A percentile compares a stretch with the other conserved stretches of the same genome.
phyloP scores from a whole-genome alignment of 2,888 invertebrate genomes.

The Drosophila sordidula region DNA sequence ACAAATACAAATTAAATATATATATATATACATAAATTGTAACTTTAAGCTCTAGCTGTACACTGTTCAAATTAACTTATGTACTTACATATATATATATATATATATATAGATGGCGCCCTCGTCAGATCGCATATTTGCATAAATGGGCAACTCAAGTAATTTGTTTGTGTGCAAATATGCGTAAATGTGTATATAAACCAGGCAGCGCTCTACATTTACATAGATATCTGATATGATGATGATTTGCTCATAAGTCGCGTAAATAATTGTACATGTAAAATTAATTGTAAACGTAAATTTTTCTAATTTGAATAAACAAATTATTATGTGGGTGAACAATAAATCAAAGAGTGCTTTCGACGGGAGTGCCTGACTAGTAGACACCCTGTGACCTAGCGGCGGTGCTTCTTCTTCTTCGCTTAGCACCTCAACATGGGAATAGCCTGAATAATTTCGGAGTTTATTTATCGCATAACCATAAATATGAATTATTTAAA shows the following conservation, averaged over 20 bases:
- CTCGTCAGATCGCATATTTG: conserved; percentile 38
- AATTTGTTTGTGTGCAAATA: conserved; percentile 18
- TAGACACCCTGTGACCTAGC: too few relatives aligned
- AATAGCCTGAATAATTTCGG: too few relatives aligned
- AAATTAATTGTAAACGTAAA: conserved; percentile 71
- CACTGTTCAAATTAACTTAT: conserved; percentile 66
- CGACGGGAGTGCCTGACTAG: too few relatives aligned
- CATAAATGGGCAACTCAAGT: conserved; percentile 11
- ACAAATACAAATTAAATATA: conserved; percentile 65
- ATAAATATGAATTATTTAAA: too few relatives aligned
- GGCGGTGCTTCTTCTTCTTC: too few relatives aligned
- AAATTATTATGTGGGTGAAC: conserved; percentile 79
- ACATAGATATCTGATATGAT: conserved; percentile 54
- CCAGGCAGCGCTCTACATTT: conserved; percentile 55
- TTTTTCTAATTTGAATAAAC: conserved; percentile 80
- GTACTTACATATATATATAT: conserved; percentile 35
- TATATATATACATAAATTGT: conserved; percentile 48
- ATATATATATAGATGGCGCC: conserved; percentile 9
- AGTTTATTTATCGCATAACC: too few relatives aligned
- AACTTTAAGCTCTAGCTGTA: conserved; percentile 62
- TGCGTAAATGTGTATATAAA: conserved; percentile 44
- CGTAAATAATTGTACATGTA: conserved; percentile 73
- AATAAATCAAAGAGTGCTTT: conserved; percentile 37
- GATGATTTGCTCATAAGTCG: conserved; percentile 72
- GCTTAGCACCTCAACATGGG: too few relatives aligned